Conservation (phyloP, 2,113 vertebrate species). For the Phylloscopus trochiloides region DNA sequence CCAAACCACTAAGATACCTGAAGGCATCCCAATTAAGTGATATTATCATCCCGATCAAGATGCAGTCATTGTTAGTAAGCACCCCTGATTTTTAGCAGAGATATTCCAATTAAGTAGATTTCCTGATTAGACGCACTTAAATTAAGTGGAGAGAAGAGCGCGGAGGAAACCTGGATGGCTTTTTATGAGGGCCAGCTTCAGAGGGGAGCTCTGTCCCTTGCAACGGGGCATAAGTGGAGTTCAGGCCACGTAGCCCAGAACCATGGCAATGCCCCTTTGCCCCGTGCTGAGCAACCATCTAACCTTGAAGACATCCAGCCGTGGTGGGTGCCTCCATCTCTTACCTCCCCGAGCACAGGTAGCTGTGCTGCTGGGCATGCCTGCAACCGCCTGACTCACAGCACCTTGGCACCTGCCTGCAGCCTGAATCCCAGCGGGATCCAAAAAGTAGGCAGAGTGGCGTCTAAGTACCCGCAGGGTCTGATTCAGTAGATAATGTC, state of each 20-base stretch:
- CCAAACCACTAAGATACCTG: conserved; percentile 61
- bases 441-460: conserved; percentile 58
- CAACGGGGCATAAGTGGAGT: fast-evolving
- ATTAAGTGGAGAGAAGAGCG: not conserved
- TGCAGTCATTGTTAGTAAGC: conserved; percentile 68
- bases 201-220: not conserved
- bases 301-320: not conserved
- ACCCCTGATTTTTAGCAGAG: conserved; percentile 44
- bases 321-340: fast-evolving
- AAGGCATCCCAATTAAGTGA: conserved; percentile 71
- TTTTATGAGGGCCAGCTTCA: not conserved
- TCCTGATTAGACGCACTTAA: conserved; percentile 48
- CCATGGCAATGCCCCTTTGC: not conserved
- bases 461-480: conserved; percentile 8
- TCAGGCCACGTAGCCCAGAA: fast-evolving
- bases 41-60: conserved; percentile 67
- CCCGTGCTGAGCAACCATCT: fast-evolving
- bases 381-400: conserved; percentile 30
- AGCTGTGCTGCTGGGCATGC: conserved; percentile 54
- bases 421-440: conserved; percentile 21
- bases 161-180: not conserved
- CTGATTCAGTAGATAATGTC: conserved; percentile 40
- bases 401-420: conserved; percentile 44
- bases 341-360: not conserved
- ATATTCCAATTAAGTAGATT: conserved; percentile 63